Evolutionary conservation across 2,797 vertebrate genomes (phyloP).

Genomic region (Botia kubotai): DNA sequence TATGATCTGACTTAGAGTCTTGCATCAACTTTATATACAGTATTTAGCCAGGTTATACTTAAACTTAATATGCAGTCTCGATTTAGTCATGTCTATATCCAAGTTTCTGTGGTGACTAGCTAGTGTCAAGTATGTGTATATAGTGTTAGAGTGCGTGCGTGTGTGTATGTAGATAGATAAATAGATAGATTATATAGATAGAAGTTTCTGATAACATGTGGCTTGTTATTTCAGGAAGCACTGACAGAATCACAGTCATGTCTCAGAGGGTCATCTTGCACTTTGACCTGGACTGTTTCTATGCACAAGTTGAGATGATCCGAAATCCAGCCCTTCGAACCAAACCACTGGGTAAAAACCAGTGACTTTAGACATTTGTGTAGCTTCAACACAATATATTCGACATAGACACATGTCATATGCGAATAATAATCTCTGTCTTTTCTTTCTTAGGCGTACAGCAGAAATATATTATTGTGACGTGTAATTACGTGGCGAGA

Average conservation of each 20-base stretch:
- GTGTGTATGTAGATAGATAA: neutral
- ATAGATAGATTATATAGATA: too few relatives aligned
- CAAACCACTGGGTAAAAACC: constrained; percentile 84
- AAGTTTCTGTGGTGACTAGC: too few relatives aligned
- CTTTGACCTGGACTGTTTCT: constrained; percentile 92
- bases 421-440: neutral
- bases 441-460: constrained; percentile 79
- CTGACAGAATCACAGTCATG: neutral
- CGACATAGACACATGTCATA: too few relatives aligned
- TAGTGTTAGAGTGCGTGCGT: too few relatives aligned
- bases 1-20: neutral
- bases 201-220: neutral
- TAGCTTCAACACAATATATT: too few relatives aligned
- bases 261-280: constrained; percentile 82
- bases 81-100: too few relatives aligned
- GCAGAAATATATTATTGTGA: constrained; percentile 88
- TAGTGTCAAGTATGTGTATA: neutral
- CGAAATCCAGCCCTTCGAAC: constrained; percentile 83
- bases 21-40: neutral
- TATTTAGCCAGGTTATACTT: too few relatives aligned
- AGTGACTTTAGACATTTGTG: neutral
- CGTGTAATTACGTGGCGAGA: constrained; percentile 89
- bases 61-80: neutral
- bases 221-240: constrained; percentile 1
- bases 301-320: constrained; percentile 94